Evolutionary conservation across 1,140 invertebrate genomes (phyloP).

Genomic region (Diachasma alloeum): DNA sequence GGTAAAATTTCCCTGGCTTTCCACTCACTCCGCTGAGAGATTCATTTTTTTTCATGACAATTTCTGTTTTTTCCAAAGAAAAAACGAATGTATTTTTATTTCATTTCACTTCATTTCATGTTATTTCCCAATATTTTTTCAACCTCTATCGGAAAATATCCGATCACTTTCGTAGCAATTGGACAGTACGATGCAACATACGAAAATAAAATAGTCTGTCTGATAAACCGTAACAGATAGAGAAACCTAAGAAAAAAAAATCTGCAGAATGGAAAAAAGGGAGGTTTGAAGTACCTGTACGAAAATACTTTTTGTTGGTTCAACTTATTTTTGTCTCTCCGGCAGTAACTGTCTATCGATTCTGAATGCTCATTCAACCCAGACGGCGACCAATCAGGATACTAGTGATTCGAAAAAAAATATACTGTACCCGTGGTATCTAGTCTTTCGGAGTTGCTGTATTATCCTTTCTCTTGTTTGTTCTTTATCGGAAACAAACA

Average conservation of each 20-base stretch:
- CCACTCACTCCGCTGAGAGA: too few relatives aligned
- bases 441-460: not conserved
- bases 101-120: not conserved
- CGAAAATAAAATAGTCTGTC: not conserved
- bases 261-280: not conserved
- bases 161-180: not conserved
- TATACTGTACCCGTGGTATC: not conserved
- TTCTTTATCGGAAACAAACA: not conserved
- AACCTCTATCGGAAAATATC: not conserved
- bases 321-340: not conserved
- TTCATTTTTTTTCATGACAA: too few relatives aligned
- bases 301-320: not conserved
- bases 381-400: not conserved
- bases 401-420: not conserved
- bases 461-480: constrained; percentile 5
- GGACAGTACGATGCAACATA: not conserved
- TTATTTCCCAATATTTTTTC: not conserved
- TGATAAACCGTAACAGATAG: not conserved
- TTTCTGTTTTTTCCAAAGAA: too few relatives aligned
- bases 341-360: not conserved
- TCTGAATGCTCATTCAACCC: not conserved
- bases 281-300: not conserved
- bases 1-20: too few relatives aligned
- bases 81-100: too few relatives aligned
- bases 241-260: not conserved